These are phyloP conservation scores for Campoplex nolae DNA, from an alignment of 2,888 invertebrate species.

Conservation along the genomic window DNA sequence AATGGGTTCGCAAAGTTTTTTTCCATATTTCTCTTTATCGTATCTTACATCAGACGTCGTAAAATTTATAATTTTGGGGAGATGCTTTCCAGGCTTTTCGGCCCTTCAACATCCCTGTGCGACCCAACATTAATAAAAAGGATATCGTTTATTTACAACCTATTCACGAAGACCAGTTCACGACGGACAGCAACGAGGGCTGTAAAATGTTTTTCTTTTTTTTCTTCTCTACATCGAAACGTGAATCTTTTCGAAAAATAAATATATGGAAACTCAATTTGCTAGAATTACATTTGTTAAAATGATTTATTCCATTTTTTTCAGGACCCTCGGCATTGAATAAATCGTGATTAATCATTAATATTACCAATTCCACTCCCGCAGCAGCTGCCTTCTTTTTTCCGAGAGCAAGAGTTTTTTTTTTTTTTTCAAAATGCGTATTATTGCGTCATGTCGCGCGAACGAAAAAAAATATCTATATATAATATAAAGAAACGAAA, in stretches of 20 bases:
- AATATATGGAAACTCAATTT: no score
- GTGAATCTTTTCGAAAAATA: background rate
- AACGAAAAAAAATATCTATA: background rate
- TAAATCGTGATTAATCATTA: background rate
- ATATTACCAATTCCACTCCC: no score
- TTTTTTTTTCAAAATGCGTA: slow-evolving; percentile 54
- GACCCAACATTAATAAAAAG: background rate
- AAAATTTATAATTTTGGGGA: slow-evolving; percentile 71
- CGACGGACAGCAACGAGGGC: background rate
- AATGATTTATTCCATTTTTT: background rate
- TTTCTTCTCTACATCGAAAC: background rate
- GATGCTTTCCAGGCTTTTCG: background rate
- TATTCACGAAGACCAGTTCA: background rate
- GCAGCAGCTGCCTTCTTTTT: background rate
- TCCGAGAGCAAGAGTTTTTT: background rate
- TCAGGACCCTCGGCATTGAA: background rate
- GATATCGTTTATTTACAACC: slow-evolving; percentile 1
- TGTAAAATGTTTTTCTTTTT: background rate
- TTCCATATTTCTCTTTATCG: slow-evolving; percentile 3
- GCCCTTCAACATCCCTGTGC: background rate
- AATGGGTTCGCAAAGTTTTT: slow-evolving; percentile 9
- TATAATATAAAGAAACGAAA: no score
- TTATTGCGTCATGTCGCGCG: slow-evolving; percentile 63
- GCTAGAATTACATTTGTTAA: no score
- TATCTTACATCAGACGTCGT: slow-evolving; percentile 83